Evolutionary conservation across 1,140 invertebrate genomes (phyloP), one percentile per base, ranked within the genome.

Genomic region (Pectinophora gossypiella): DNA sequence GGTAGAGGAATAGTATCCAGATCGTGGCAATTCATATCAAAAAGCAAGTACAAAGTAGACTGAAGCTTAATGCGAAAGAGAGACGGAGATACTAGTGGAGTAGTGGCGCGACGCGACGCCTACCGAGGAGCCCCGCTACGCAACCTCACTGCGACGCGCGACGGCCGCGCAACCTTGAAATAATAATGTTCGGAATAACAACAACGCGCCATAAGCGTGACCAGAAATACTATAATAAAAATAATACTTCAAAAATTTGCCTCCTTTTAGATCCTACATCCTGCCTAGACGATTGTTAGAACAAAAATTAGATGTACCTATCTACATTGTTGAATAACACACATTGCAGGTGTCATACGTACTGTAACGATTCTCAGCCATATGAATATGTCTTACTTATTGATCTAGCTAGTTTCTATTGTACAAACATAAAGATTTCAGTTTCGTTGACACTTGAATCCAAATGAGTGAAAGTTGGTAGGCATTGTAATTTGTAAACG

Each of bases 161-260:
- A n/a, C 83, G 79, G 73, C 77, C 75, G 74, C 69, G 73, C 83
- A 86, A 86, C 83, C 83, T 86, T 86, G 83, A 86, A 86, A 86
- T 85, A 83, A 86, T 85, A 86, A 86, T 87, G 83, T 80, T 80
- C 79, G 69, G 83, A 85, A 86, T 85, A 86, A 82, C 81, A 73
- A 72, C 70, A 86, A 82, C 77, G 79, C 71, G 76, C 76, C 72
- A 76, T 74, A 78, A 84, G 76, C 81, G 72, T 83, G 76, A 84
- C 79, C 77, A 81, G 76, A 84, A 79, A 77, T 76, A 83, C 69
- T 77, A 74, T 75, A 72, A 74, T 61, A 72, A 72, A 51, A 32
- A 78, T 71, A 77, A 68, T 72, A 75, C 68, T 72, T 73, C 57
- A 76, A 72, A n/a, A 75, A 69, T 61, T 73, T 70, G 57, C 68